Evolutionary conservation across 2,113 vertebrate species (phyloP).

Genomic region (Puntigrus tetrazona): DNA sequence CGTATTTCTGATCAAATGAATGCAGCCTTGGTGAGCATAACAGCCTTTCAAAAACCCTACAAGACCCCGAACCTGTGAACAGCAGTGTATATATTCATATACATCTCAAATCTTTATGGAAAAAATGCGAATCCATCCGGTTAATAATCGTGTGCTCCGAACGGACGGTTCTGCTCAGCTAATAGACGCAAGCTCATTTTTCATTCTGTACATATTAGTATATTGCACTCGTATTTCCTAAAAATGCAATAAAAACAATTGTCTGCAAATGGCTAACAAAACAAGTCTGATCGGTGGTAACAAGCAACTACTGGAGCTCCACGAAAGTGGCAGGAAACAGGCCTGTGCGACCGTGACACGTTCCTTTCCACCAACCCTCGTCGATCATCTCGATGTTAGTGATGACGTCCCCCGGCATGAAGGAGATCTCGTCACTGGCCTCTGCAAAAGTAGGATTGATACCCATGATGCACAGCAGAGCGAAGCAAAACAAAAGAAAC

Average conservation of each 20-base stretch:
- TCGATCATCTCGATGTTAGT: constrained; percentile 92
- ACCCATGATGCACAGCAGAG: not conserved
- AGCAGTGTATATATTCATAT: not conserved
- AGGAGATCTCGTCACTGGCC: constrained; percentile 91
- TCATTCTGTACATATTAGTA: constrained; percentile 8
- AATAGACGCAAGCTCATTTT: not conserved
- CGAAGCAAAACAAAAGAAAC: not conserved
- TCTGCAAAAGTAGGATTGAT: constrained; percentile 69
- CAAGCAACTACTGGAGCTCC: constrained; percentile 73
- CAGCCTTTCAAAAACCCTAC: not conserved
- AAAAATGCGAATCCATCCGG: not conserved
- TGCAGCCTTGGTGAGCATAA: not conserved
- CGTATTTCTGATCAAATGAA: not conserved
- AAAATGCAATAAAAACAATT: not conserved
- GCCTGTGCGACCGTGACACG: constrained; percentile 77
- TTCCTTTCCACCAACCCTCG: constrained; percentile 92
- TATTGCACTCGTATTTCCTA: constrained; percentile 1
- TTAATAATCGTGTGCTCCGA: not conserved
- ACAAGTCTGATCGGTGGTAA: not conserved
- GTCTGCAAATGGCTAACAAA: not conserved
- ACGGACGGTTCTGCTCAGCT: not conserved
- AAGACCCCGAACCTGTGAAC: not conserved
- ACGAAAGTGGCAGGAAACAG: constrained; percentile 93
- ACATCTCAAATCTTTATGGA: not conserved
- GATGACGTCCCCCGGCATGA: constrained; percentile 86